A percentile compares a stretch with the other conserved stretches of the same genome.
Conservation (phyloP, 2,888 invertebrate genomes). For the Ophraella communa region DNA sequence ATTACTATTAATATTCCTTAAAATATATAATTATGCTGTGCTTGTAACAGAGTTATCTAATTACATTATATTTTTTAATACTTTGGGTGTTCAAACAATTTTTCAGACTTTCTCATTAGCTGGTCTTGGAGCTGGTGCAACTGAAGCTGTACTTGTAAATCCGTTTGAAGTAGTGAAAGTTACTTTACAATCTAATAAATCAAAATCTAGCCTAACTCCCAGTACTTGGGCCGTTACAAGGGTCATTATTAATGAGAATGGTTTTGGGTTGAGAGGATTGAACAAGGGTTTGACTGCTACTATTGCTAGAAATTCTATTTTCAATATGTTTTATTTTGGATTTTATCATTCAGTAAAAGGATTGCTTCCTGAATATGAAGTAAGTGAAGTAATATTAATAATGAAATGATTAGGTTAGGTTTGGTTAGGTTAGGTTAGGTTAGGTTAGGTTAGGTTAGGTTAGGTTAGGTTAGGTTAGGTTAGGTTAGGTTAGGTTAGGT, state of each 20-base stretch:
- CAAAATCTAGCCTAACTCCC: constrained; percentile 68
- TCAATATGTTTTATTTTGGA: constrained; percentile 94
- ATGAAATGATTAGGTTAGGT: not conserved
- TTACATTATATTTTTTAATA: too few species aligned
- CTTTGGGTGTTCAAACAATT: constrained; percentile 18
- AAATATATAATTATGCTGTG: not conserved
- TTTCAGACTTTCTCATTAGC: constrained; percentile 86
- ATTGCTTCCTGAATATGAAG: constrained; percentile 70
- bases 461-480: too few species aligned
- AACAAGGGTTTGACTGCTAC: constrained; percentile 91
- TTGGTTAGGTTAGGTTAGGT: too few species aligned
- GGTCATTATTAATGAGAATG: constrained; percentile 76
- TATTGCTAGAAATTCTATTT: constrained; percentile 86
- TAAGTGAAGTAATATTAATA: constrained; percentile 47
- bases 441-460: too few species aligned
- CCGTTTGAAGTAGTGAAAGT: constrained; percentile 97
- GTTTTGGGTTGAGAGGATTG: constrained; percentile 80
- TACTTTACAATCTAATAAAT: constrained; percentile 78
- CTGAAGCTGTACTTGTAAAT: constrained; percentile 91
- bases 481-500: too few species aligned
- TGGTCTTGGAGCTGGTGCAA: constrained; percentile 86
- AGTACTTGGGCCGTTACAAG: constrained; percentile 75
- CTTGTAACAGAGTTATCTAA: too few species aligned
- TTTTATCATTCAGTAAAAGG: constrained; percentile 93
- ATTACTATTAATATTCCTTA: not conserved